These are phyloP conservation scores for Ophraella communa DNA, from an alignment of 2,888 invertebrate genomes.

Conservation along the genomic window DNA sequence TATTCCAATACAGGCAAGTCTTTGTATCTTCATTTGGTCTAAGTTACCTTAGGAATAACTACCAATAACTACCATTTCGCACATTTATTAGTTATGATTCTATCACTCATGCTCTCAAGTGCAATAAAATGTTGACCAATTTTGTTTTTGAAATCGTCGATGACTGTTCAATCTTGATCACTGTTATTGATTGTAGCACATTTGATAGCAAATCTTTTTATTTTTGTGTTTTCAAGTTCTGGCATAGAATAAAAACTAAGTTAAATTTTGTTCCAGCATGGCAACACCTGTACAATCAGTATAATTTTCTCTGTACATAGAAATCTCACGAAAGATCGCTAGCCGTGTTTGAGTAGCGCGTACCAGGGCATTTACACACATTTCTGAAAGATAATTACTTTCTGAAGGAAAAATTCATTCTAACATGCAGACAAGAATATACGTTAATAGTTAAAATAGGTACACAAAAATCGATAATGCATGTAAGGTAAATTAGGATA, in stretches of 20 bases:
- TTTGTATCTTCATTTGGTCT: too few relatives aligned
- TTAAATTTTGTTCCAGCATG: not conserved
- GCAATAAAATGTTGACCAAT: too few relatives aligned
- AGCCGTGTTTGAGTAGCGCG: conserved; percentile 25
- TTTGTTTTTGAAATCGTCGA: too few relatives aligned
- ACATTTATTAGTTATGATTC: too few relatives aligned
- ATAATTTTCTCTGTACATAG: conserved; percentile 40
- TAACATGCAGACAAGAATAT: conserved; percentile 16
- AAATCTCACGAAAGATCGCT: conserved; percentile 36
- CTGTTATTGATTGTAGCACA: too few relatives aligned
- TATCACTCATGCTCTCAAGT: too few relatives aligned
- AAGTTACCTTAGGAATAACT: too few relatives aligned
- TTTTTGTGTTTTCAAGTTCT: not conserved
- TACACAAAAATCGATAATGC: not conserved
- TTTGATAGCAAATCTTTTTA: too few relatives aligned
- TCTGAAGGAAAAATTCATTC: conserved; percentile 9
- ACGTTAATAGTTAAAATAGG: not conserved
- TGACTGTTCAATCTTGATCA: too few relatives aligned
- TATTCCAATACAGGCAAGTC: too few relatives aligned
- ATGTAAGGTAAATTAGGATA: not conserved
- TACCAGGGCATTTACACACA: conserved; percentile 26
- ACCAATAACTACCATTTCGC: too few relatives aligned
- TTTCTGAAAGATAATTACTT: conserved; percentile 23
- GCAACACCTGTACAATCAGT: conserved; percentile 26
- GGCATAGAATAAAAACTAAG: not conserved